Base-by-base conservation (phyloP, 2,797 vertebrate genomes). In the Takifugu ocellatus region DNA sequence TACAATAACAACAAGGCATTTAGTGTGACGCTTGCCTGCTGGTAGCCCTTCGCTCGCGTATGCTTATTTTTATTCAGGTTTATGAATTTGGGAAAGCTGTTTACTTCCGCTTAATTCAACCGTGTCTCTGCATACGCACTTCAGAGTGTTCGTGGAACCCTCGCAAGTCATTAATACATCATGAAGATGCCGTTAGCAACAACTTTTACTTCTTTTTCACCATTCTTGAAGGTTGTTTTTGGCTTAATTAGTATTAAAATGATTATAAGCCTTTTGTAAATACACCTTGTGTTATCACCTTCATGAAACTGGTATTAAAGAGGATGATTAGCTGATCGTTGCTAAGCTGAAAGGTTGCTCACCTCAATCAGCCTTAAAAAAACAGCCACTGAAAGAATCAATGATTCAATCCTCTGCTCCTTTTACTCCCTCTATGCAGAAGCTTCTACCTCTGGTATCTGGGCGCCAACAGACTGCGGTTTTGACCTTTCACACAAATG, bases 401-500 rank as follows among this genome's bases (percentile, higher is more conserved):
- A 71, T 73, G 51, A 47, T 49, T 61, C 67, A 55, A 6, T 72
- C 60, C 57, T 60, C 62, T 66, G 46, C 59, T 59, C 43, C 55
- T 54, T 48, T 45, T 36, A 45, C 63, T 29, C 54, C 42, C 61
- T 74, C 66, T 51, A 33, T 51, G 59, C 65, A 62, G 60, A 59
- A 53, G 61, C 66, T 77, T 63, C 71, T 56, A 64, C 78, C 66
- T 65, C 52, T 57, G 78, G 67, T 83, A 82, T 86, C 74, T 72
- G 72, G 70, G 73, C 75, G 72, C 75, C 77, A 83, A 67, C 73
- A 84, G 75, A 79, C 84, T 84, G 81, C 70, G 72, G 60, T 61
- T 74, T 61, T 90, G 86, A 90, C 88, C 87, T 90, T 89, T 90
- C 79, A 75, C 77, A 69, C 79, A 83, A 88, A 87, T 88, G 52